Conservation (phyloP, 2,113 vertebrate genomes). For the Tetraodon nigroviridis region DNA sequence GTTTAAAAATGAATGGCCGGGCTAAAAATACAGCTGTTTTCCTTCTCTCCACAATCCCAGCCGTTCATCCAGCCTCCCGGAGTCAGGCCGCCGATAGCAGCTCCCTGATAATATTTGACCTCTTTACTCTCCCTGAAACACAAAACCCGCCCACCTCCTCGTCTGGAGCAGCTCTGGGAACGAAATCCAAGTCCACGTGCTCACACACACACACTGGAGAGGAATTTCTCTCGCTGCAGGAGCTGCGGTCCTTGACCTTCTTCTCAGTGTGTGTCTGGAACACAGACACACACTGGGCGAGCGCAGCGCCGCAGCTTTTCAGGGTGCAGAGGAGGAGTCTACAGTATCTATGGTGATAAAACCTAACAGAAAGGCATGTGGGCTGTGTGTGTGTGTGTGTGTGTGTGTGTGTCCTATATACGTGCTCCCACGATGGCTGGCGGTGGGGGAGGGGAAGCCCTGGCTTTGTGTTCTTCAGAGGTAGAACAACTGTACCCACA, state of each 20-base stretch:
- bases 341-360: slow-evolving; percentile 62
- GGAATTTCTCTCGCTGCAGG: slow-evolving; percentile 15
- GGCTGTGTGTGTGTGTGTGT: slow-evolving; percentile 21
- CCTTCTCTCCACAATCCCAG: slow-evolving; percentile 9
- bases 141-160: slow-evolving; percentile 52
- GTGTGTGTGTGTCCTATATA: slow-evolving; percentile 4
- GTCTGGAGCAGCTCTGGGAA: slow-evolving; percentile 38
- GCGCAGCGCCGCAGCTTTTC: slow-evolving; percentile 40
- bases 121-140: slow-evolving; percentile 46
- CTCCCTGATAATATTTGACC: slow-evolving; percentile 57
- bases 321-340: slow-evolving; percentile 41
- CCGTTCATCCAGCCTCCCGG: slow-evolving; percentile 10
- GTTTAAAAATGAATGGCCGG: slow-evolving; percentile 48
- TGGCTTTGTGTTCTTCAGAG: slow-evolving; percentile 29
- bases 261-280: slow-evolving; percentile 10
- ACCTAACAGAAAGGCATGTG: slow-evolving; percentile 55
- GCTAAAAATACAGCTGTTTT: slow-evolving; percentile 42
- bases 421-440: slow-evolving; percentile 7
- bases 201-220: slow-evolving; percentile 21
- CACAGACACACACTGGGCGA: slow-evolving; percentile 25
- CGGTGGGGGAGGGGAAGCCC: slow-evolving; percentile 11
- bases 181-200: slow-evolving; percentile 23
- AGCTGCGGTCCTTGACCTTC: slow-evolving; percentile 49
- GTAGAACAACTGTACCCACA: slow-evolving; percentile 20
- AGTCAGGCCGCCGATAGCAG: slow-evolving; percentile 40